Conservation (phyloP, 2,113 vertebrate genomes). For the Amazona vittata region DNA sequence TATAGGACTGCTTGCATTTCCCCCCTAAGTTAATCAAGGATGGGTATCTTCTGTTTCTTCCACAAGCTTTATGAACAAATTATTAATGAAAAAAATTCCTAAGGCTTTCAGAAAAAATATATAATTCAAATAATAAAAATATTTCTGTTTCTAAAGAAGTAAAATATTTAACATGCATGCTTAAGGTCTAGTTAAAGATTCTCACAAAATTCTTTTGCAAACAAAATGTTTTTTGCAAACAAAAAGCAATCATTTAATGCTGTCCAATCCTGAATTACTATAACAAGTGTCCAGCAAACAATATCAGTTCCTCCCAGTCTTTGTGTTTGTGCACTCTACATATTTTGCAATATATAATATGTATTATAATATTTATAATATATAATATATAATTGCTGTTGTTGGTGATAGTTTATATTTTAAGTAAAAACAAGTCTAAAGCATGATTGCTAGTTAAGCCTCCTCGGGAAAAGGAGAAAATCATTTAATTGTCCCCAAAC, state of each 20-base stretch:
- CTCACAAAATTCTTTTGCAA: neutral
- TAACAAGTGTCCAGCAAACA: neutral
- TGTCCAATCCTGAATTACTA: neutral
- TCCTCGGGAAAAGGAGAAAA: neutral
- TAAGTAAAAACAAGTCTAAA: neutral
- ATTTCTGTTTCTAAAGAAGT: neutral
- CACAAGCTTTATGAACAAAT: neutral
- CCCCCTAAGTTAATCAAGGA: neutral
- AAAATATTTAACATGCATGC: neutral
- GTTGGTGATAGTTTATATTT: neutral
- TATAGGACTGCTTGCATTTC: neutral
- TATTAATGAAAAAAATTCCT: neutral
- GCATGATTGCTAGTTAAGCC: neutral
- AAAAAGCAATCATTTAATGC: neutral
- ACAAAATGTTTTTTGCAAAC: neutral
- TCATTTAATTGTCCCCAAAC: neutral
- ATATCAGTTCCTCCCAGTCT: neutral
- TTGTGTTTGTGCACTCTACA: neutral
- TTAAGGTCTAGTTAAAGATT: neutral
- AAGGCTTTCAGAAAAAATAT: neutral
- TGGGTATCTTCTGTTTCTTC: neutral
- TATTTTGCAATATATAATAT: neutral
- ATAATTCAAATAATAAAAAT: neutral
- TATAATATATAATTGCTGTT: neutral
- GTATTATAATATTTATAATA: neutral